Conservation (phyloP, 2,113 vertebrate genomes). For the Variabilichromis moorii region DNA sequence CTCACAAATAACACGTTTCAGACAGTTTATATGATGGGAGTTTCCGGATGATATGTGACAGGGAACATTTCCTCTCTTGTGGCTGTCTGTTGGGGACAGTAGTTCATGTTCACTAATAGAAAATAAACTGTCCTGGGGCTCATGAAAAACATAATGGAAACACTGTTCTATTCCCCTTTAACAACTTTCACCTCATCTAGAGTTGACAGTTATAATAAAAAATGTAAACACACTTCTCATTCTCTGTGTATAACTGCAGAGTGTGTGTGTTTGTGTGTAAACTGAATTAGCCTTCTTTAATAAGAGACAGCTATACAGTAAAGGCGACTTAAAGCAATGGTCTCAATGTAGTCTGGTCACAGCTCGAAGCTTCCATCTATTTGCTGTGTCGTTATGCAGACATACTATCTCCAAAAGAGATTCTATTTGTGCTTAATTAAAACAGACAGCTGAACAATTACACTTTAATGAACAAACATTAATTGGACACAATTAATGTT, state of each 20-base stretch:
- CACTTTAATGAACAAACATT: conserved; percentile 41
- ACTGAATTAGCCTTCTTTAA: conserved; percentile 36
- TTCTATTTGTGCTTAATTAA: conserved; percentile 44
- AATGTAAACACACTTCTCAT: conserved; percentile 40
- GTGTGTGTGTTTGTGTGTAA: background rate
- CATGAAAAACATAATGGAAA: conserved; percentile 53
- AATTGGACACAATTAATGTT: conserved; percentile 44
- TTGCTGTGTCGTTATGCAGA: conserved; percentile 30
- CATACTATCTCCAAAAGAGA: background rate
- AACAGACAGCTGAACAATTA: conserved; percentile 35
- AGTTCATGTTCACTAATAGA: conserved; percentile 44
- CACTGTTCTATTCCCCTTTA: conserved; percentile 23
- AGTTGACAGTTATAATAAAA: conserved; percentile 45
- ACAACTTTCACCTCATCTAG: conserved; percentile 46
- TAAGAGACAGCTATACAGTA: conserved; percentile 32
- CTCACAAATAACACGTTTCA: background rate
- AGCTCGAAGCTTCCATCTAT: conserved; percentile 35
- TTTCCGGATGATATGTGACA: conserved; percentile 6
- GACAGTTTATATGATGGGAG: conserved; percentile 7
- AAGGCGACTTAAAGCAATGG: conserved; percentile 16
- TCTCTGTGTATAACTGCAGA: background rate
- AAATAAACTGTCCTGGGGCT: conserved; percentile 47
- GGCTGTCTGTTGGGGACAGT: conserved; percentile 12
- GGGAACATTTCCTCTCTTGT: background rate
- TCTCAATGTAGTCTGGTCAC: conserved; percentile 30